phyloP scores from a whole-genome alignment of 2,888 invertebrate species.

The Ophion costatus region DNA sequence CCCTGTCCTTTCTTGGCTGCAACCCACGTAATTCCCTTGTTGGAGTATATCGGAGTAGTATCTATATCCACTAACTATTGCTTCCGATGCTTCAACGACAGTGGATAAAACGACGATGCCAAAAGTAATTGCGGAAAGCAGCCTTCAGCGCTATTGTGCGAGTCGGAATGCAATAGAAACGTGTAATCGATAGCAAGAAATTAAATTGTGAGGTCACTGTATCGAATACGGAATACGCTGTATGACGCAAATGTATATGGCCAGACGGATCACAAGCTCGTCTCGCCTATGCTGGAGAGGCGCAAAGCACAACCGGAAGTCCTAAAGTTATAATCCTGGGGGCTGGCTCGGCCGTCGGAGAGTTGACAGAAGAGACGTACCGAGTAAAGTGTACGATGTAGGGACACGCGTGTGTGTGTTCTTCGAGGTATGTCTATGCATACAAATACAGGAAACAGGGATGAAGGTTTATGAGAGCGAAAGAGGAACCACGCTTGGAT shows the following conservation, averaged over 20 bases:
- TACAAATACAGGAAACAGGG: neutral
- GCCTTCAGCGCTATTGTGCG: neutral
- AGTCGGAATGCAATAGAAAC: conserved; percentile 3
- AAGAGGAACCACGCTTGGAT: conserved; percentile 41
- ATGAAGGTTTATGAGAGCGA: conserved; percentile 24
- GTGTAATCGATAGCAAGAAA: neutral
- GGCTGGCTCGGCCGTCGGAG: conserved; percentile 32
- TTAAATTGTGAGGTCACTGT: neutral
- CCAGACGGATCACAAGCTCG: conserved; percentile 47
- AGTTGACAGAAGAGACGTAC: conserved; percentile 48
- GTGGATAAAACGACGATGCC: neutral
- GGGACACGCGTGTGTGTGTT: neutral
- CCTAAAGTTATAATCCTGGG: conserved; percentile 63
- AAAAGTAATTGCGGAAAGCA: neutral
- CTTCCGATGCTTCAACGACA: neutral
- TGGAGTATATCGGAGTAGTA: neutral
- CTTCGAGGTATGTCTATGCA: neutral
- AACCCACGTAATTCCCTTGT: neutral
- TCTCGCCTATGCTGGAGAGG: conserved; percentile 4
- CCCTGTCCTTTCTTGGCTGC: neutral
- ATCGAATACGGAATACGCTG: conserved; percentile 14
- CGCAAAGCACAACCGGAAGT: conserved; percentile 30
- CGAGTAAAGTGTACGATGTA: conserved; percentile 10
- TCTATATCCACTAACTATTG: neutral
- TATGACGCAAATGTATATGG: conserved; percentile 40